A percentile compares a stretch with the other conserved stretches of the same genome.
Evolutionary conservation across 2,888 invertebrate species (phyloP).

Genomic region (Eledone cirrhosa): DNA sequence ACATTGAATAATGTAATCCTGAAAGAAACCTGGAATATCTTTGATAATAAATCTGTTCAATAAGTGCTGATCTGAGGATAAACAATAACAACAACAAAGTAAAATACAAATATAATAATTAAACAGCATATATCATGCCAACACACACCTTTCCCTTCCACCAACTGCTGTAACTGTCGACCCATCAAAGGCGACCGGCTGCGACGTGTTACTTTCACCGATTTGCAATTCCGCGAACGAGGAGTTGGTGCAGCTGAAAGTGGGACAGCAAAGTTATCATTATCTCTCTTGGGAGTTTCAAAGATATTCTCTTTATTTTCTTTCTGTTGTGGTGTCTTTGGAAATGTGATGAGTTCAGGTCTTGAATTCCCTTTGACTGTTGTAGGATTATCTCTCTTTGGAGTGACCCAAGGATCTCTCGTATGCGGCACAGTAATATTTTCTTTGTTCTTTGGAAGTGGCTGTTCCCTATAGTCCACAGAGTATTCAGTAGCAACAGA

Average conservation of each 20-base stretch:
- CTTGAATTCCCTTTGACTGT: background rate
- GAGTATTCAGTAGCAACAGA: background rate
- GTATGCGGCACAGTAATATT: background rate
- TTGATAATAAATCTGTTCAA: too few relatives aligned
- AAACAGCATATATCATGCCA: background rate
- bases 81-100: background rate
- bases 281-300: slow-evolving; percentile 36
- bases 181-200: slow-evolving; percentile 53
- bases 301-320: slow-evolving; percentile 33
- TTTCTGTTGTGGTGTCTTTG: slow-evolving; percentile 42
- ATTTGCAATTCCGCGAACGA: slow-evolving; percentile 19
- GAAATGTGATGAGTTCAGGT: slow-evolving; percentile 55
- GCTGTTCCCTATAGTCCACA: too few relatives aligned
- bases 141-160: slow-evolving; percentile 57
- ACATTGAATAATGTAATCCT: too few relatives aligned
- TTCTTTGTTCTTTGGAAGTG: background rate
- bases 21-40: too few relatives aligned
- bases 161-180: slow-evolving; percentile 46
- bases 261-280: slow-evolving; percentile 32
- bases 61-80: background rate
- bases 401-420: background rate
- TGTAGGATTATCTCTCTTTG: background rate
- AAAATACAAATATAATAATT: too few relatives aligned
- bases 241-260: background rate
- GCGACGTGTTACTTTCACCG: slow-evolving; percentile 32